These are phyloP conservation scores for Atlantisia rogersi DNA, from an alignment of 2,113 vertebrate genomes.

Conservation along the genomic window DNA sequence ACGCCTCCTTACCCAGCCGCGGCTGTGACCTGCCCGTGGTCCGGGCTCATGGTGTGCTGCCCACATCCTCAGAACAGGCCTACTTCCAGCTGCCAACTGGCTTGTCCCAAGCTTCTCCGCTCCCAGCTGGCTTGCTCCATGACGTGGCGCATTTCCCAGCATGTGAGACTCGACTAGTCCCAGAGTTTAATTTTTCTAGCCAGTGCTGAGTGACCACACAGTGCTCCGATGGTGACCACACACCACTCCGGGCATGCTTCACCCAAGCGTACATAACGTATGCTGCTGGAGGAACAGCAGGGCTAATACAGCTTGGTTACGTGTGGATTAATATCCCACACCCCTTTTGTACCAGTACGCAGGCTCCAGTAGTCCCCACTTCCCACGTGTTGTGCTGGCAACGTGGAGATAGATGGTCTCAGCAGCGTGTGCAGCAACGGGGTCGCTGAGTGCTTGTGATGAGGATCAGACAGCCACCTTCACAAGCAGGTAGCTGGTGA, in stretches of 20 bases:
- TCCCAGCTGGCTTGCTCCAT: no score
- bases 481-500: background rate
- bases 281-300: background rate
- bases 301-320: background rate
- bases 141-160: rapidly evolving
- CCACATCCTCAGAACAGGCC: background rate
- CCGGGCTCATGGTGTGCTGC: rapidly evolving
- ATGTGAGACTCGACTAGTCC: background rate
- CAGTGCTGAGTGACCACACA: background rate
- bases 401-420: background rate
- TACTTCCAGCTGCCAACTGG: no score
- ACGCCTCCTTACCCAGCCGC: no score
- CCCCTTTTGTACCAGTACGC: rapidly evolving
- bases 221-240: rapidly evolving
- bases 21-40: background rate
- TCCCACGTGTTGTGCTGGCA: rapidly evolving
- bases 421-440: rapidly evolving
- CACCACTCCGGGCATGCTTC: background rate
- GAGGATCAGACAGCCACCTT: background rate
- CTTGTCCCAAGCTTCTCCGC: no score
- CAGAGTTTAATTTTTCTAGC: background rate
- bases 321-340: background rate
- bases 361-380: background rate
- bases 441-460: rapidly evolving
- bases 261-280: rapidly evolving